phyloP scores from a whole-genome alignment of 1,140 invertebrate species.

The Chymomyza costata region DNA sequence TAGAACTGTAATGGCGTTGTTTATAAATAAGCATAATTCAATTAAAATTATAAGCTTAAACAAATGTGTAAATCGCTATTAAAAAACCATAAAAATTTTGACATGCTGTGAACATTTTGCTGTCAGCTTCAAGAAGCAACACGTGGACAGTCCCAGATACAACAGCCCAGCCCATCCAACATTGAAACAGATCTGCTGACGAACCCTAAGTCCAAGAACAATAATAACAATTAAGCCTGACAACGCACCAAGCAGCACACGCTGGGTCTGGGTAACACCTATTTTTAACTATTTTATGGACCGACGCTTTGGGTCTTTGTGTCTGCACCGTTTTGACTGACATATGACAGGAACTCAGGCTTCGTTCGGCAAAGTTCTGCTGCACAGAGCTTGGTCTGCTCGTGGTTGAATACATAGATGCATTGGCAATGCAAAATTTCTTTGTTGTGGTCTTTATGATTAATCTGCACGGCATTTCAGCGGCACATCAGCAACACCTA shows the following conservation, averaged over 20 bases:
- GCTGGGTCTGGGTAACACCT: constrained; percentile 37
- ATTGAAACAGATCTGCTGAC: constrained; percentile 8
- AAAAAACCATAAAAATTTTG: constrained; percentile 53
- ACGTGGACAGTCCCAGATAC: too few species aligned
- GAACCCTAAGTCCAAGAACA: constrained; percentile 28
- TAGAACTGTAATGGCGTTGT: constrained; percentile 2
- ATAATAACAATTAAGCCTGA: constrained; percentile 61
- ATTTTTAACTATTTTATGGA: constrained; percentile 51
- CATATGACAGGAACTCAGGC: constrained; percentile 50
- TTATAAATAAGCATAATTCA: constrained; percentile 46
- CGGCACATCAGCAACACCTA: constrained; percentile 54
- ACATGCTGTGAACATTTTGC: constrained; percentile 57
- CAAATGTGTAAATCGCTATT: constrained; percentile 39
- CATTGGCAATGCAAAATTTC: constrained; percentile 40
- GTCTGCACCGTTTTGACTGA: constrained; percentile 40
- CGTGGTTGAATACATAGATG: constrained; percentile 27
- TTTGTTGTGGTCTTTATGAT: constrained; percentile 55
- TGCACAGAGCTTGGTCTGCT: too few species aligned
- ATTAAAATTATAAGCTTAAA: constrained; percentile 38
- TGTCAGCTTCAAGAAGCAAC: constrained; percentile 49
- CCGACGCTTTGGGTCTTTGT: constrained; percentile 23
- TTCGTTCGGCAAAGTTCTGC: too few species aligned
- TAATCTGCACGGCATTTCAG: constrained; percentile 51
- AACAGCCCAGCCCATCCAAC: too few species aligned
- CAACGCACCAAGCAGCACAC: constrained; percentile 21